These are phyloP conservation scores for Lepidurus couesii DNA, from an alignment of 1,140 invertebrate species.

Conservation along the genomic window DNA sequence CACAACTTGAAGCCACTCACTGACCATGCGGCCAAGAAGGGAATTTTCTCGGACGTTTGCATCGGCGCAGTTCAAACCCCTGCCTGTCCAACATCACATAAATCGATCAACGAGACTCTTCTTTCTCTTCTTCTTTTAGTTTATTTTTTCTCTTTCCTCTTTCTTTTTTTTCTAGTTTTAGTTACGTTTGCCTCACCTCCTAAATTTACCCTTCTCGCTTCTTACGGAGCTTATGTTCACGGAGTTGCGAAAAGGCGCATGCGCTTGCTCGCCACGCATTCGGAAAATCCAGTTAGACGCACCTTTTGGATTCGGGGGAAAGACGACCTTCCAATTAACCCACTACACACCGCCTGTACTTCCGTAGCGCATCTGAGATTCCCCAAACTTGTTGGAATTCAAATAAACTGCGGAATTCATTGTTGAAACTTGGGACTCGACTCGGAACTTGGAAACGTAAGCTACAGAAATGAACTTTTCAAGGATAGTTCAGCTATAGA, in stretches of 20 bases:
- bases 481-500: too few species aligned
- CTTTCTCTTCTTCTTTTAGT: not conserved
- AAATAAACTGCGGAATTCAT: too few species aligned
- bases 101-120: conserved; percentile 10
- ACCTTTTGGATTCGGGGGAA: not conserved
- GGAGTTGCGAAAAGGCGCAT: not conserved
- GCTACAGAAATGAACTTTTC: too few species aligned
- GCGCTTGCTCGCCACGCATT: conserved; percentile 16
- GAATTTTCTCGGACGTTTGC: not conserved
- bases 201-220: not conserved
- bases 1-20: not conserved
- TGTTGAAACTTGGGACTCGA: too few species aligned
- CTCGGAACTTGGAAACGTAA: too few species aligned
- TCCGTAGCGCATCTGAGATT: too few species aligned
- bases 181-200: not conserved
- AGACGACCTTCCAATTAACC: not conserved
- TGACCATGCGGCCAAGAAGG: conserved; percentile 13
- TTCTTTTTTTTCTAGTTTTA: not conserved
- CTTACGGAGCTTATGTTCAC: not conserved
- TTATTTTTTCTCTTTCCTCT: not conserved
- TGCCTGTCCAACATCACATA: not conserved
- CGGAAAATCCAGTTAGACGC: not conserved
- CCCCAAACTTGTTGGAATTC: too few species aligned
- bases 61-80: conserved; percentile 13
- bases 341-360: too few species aligned